Conservation (phyloP, 30 jellyfish, hydroid and myxozoan species). For the Aurelia aurita complex sp. Pacific region DNA sequence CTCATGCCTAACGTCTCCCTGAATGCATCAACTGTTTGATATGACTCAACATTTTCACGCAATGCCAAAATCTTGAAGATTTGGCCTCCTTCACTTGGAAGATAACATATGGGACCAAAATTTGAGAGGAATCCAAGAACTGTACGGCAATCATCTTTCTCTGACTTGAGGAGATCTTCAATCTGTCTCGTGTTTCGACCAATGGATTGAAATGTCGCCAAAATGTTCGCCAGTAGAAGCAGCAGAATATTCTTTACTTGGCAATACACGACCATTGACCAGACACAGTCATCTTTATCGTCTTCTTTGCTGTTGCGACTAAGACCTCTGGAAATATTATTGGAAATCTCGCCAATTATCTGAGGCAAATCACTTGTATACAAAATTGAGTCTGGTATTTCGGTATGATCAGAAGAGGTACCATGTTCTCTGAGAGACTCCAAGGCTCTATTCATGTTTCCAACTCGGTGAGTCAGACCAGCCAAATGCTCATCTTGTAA, state of each 20-base stretch:
- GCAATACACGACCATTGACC: constrained; percentile 25
- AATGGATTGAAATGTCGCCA: constrained; percentile 6
- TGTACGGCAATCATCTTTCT: neutral
- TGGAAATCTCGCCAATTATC: constrained; percentile 34
- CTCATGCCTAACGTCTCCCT: constrained; percentile 1
- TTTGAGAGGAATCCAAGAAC: constrained; percentile 8
- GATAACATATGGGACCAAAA: neutral
- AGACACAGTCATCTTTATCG: constrained; percentile 20
- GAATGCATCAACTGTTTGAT: constrained; percentile 2
- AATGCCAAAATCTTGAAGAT: constrained; percentile 6
- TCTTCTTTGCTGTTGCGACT: constrained; percentile 3
- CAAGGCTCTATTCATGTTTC: constrained; percentile 1
- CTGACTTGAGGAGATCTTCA: neutral
- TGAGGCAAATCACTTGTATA: constrained; percentile 20
- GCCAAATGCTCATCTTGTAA: constrained; percentile 2
- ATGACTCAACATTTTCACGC: constrained; percentile 4
- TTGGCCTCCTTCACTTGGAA: constrained; percentile 28
- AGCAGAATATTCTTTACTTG: neutral
- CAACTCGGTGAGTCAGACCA: constrained; percentile 5
- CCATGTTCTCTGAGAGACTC: constrained; percentile 1
- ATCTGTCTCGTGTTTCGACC: neutral
- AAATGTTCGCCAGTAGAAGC: constrained; percentile 3
- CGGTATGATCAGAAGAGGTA: neutral
- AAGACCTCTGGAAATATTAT: neutral
- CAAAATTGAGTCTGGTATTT: neutral